These are phyloP conservation scores for Pteropus rufus DNA, from an alignment of 2,797 vertebrate species.

Conservation along the genomic window DNA sequence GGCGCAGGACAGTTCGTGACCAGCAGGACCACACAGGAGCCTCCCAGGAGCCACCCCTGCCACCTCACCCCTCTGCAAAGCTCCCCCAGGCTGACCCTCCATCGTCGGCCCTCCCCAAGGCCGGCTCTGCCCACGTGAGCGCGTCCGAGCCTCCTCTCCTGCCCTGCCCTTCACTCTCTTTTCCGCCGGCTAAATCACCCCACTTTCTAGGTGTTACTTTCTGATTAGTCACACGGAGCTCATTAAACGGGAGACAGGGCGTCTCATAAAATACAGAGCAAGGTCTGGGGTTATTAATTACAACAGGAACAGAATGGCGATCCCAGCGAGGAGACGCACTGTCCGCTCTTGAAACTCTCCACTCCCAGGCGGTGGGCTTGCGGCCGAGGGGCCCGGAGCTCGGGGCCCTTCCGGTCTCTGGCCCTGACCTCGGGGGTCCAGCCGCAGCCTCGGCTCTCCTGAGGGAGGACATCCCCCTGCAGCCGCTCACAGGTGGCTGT, in stretches of 20 bases:
- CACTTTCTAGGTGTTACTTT: conserved; percentile 38
- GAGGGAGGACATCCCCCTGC: neutral
- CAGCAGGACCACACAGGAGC: accelerated
- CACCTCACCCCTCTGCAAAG: neutral
- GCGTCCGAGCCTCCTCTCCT: accelerated
- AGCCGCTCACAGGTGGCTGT: too few species aligned
- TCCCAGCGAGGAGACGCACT: neutral
- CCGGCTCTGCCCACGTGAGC: accelerated
- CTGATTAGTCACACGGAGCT: neutral
- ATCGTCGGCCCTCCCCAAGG: neutral
- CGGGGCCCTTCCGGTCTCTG: neutral
- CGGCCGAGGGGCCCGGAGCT: accelerated
- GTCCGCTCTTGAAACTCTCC: conserved; percentile 38
- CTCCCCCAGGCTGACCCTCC: accelerated
- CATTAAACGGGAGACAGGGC: conserved; percentile 48
- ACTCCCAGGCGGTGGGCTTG: neutral
- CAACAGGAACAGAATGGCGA: neutral
- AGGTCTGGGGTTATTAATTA: conserved; percentile 63
- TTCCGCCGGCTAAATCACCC: neutral
- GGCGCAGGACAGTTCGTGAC: neutral
- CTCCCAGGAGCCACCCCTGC: accelerated
- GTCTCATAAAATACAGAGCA: conserved; percentile 52
- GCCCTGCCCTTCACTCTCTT: neutral
- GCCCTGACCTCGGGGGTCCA: accelerated
- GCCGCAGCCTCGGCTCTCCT: accelerated